These are phyloP conservation scores for Molanna angustata DNA, from an alignment of 2,888 invertebrate species.

Conservation along the genomic window DNA sequence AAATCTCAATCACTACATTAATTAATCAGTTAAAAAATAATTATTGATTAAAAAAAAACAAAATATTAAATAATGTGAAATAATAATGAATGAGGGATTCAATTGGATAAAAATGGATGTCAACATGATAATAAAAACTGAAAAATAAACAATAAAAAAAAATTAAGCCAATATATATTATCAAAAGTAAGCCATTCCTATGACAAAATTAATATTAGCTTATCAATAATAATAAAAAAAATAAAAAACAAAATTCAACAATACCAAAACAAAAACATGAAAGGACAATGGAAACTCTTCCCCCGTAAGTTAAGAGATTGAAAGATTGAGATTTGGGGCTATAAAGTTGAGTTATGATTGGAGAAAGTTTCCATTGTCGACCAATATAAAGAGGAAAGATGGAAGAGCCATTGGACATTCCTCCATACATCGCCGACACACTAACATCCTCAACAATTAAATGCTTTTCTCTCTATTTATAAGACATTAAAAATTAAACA, in stretches of 20 bases:
- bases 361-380: no score
- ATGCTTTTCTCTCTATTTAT: slow-evolving; percentile 14
- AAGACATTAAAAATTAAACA: slow-evolving; percentile 11
- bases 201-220: slow-evolving; percentile 17
- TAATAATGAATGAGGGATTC: no score
- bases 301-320: no score
- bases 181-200: slow-evolving; percentile 30
- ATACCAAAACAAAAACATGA: slow-evolving; percentile 12
- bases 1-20: no score
- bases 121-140: slow-evolving; percentile 3
- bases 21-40: no score
- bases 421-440: slow-evolving; percentile 13
- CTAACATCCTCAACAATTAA: slow-evolving; percentile 15
- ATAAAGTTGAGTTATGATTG: no score
- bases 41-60: no score
- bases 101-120: neutral
- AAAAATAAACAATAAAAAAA: slow-evolving; percentile 12
- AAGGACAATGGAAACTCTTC: no score
- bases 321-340: no score
- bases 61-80: no score
- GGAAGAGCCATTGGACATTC: slow-evolving; percentile 16
- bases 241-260: no score
- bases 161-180: slow-evolving; percentile 21
- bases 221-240: slow-evolving; percentile 8
- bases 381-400: no score